Conservation (phyloP, 2,113 vertebrate species). For the Ammodytes marinus region DNA sequence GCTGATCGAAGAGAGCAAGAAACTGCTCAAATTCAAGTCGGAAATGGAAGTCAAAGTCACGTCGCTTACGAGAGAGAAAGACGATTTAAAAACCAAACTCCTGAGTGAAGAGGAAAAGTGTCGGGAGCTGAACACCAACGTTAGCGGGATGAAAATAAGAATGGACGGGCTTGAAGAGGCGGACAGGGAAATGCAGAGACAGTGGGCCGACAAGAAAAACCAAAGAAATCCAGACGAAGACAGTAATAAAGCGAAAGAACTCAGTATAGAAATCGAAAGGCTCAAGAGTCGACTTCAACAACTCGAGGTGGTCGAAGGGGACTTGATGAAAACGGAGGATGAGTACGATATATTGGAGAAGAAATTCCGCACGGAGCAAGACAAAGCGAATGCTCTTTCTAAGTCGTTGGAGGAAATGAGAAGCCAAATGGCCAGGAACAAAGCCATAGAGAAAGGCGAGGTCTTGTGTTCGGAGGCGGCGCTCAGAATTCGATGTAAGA, state of each 20-base stretch:
- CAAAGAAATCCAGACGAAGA: constrained; percentile 84
- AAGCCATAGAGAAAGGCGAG: constrained; percentile 94
- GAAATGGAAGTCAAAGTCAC: constrained; percentile 93
- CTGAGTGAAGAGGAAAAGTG: constrained; percentile 89
- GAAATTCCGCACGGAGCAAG: constrained; percentile 94
- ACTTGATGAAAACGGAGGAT: constrained; percentile 97
- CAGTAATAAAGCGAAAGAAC: constrained; percentile 88
- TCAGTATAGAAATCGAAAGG: constrained; percentile 91
- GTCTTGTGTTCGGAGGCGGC: constrained; percentile 90
- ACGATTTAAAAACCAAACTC: constrained; percentile 88
- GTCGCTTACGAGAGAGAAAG: constrained; percentile 87
- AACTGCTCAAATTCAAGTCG: constrained; percentile 92
- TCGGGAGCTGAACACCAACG: constrained; percentile 84
- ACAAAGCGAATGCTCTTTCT: constrained; percentile 92
- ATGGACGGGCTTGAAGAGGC: constrained; percentile 88
- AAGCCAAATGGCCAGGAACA: constrained; percentile 91
- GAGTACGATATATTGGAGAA: constrained; percentile 95
- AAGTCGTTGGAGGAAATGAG: constrained; percentile 93
- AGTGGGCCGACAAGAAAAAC: constrained; percentile 76
- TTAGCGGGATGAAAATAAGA: constrained; percentile 87
- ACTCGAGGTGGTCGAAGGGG: constrained; percentile 94
- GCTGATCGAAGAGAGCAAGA: constrained; percentile 97
- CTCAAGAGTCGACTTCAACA: constrained; percentile 93
- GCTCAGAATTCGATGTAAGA: constrained; percentile 87
- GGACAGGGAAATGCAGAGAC: constrained; percentile 85